These are phyloP conservation scores for Whitmania pigra DNA, from an alignment of 1,140 invertebrate species.

Conservation along the genomic window DNA sequence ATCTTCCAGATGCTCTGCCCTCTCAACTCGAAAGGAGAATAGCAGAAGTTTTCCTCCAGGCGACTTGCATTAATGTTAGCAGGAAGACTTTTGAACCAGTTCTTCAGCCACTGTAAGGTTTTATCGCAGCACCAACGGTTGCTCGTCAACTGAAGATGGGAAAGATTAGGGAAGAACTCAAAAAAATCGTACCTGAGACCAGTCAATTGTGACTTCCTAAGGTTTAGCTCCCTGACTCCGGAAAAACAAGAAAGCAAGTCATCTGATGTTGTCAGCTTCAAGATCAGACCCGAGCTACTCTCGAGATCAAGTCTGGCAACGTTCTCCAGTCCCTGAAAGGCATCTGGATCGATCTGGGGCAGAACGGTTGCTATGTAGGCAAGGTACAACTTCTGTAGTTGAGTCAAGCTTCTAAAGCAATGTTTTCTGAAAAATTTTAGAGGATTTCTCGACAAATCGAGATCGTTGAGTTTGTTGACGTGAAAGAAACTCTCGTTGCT, in stretches of 20 bases:
- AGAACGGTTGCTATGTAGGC: conserved; percentile 51
- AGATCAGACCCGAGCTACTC: conserved; percentile 56
- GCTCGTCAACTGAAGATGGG: conserved; percentile 35
- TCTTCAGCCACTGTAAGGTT: conserved; percentile 33
- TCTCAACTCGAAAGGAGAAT: background rate
- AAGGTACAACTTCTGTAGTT: conserved; percentile 54
- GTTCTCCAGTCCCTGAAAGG: background rate
- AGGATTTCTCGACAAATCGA: conserved; percentile 66
- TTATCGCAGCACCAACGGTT: conserved; percentile 42
- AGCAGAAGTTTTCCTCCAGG: background rate
- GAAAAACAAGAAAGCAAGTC: conserved; percentile 55
- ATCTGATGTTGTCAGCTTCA: conserved; percentile 50
- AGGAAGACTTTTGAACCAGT: conserved; percentile 34
- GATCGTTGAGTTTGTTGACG: conserved; percentile 40
- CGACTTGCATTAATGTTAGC: background rate
- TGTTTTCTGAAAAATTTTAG: conserved; percentile 53
- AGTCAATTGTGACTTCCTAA: conserved; percentile 50
- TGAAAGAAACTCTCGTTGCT: conserved; percentile 34
- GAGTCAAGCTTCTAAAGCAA: conserved; percentile 53
- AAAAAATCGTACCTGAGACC: conserved; percentile 53
- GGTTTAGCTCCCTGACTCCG: conserved; percentile 50
- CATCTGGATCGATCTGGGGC: conserved; percentile 34
- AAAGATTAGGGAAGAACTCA: conserved; percentile 55
- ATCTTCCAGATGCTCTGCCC: background rate
- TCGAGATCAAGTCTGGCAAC: conserved; percentile 52